A percentile compares a stretch with the other conserved stretches of the same genome.
These are phyloP conservation scores for Nebria brevicollis DNA, from an alignment of 2,888 invertebrate genomes.

Conservation along the genomic window DNA sequence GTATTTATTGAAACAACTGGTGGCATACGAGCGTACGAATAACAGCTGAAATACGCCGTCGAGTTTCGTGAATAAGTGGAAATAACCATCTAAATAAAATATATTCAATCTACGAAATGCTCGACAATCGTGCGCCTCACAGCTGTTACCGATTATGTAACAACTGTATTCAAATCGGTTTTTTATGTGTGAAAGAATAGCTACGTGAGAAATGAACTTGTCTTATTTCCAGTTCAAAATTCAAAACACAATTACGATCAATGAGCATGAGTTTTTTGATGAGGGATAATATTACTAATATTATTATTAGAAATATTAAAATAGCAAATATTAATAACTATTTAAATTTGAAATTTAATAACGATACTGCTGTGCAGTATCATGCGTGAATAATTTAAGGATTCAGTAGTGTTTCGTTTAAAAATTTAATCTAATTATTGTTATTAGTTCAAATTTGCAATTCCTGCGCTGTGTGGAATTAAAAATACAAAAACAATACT, in stretches of 20 bases:
- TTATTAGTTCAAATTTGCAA: neutral
- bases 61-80: conserved; percentile 18
- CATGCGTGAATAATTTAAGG: too few relatives aligned
- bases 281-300: too few relatives aligned
- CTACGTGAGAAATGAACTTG: neutral
- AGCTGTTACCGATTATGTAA: conserved; percentile 41
- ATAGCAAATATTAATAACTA: too few relatives aligned
- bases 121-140: conserved; percentile 28
- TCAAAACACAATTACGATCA: too few relatives aligned
- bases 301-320: too few relatives aligned
- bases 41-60: neutral
- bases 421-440: too few relatives aligned
- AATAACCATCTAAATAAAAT: conserved; percentile 44
- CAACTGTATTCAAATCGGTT: conserved; percentile 46
- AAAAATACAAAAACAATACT: neutral
- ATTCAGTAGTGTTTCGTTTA: too few relatives aligned
- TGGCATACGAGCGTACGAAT: neutral
- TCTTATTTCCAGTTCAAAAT: neutral
- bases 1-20: conserved; percentile 5
- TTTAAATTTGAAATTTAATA: too few relatives aligned
- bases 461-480: neutral
- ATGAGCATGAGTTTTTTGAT: too few relatives aligned
- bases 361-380: too few relatives aligned
- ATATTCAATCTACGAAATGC: conserved; percentile 45
- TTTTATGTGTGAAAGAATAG: conserved; percentile 31